These are phyloP conservation scores for Camponotus vicinus DNA, from an alignment of 1,140 invertebrate genomes.

Conservation along the genomic window DNA sequence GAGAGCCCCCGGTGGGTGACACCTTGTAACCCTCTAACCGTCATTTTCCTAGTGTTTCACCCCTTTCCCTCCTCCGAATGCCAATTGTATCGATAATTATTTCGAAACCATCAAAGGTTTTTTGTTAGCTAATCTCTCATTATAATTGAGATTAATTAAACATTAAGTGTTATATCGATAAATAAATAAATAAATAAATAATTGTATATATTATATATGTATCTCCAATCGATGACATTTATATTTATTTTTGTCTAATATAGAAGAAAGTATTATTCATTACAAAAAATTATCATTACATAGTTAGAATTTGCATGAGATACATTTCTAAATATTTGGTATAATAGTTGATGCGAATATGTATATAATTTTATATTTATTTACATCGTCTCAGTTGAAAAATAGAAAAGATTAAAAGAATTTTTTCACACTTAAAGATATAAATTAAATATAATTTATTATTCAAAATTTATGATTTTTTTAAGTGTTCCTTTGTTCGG, in stretches of 20 bases:
- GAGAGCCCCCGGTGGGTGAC: slow-evolving; percentile 76
- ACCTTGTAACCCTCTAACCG: slow-evolving; percentile 71
- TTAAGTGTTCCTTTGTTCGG: slow-evolving; percentile 62
- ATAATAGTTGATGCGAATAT: neutral
- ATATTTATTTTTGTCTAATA: neutral
- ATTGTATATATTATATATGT: neutral
- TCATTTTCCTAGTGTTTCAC: slow-evolving; percentile 84
- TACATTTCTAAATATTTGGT: neutral
- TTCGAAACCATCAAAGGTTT: slow-evolving; percentile 77
- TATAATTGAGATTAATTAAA: neutral
- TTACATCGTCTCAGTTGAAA: neutral
- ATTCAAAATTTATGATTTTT: neutral
- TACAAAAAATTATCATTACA: neutral
- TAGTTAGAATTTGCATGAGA: neutral
- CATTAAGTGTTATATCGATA: neutral
- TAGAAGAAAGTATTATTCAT: neutral
- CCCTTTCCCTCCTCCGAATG: slow-evolving; percentile 85
- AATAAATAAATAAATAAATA: slow-evolving; percentile 15
- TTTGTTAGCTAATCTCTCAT: neutral
- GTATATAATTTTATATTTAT: neutral
- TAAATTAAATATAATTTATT: neutral
- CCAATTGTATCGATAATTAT: slow-evolving; percentile 80
- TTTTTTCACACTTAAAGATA: neutral
- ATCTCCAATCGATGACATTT: neutral
- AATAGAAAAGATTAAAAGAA: neutral